Evolutionary conservation across 1,140 invertebrate genomes (phyloP), one percentile per base, ranked within the genome.

Genomic region (Lutraria rhynchaena): DNA sequence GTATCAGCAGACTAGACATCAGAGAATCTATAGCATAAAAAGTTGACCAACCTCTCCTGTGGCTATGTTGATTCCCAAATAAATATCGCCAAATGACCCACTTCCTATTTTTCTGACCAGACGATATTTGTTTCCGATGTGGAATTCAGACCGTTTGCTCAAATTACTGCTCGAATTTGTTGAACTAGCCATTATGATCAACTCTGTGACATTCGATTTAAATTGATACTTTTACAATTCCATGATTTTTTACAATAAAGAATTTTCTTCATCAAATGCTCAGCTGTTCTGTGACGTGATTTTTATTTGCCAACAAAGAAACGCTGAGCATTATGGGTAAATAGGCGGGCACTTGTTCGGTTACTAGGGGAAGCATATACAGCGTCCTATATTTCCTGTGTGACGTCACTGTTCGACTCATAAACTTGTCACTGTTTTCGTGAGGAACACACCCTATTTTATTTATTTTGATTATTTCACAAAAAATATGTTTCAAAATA

Each of bases 11-110:
- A n/a, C n/a, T n/a, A n/a, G n/a, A n/a, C n/a, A n/a, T n/a, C n/a
- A n/a, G n/a, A n/a, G n/a, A n/a, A n/a, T n/a, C n/a, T n/a, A n/a
- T n/a, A n/a, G n/a, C n/a, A n/a, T n/a, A n/a, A n/a, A n/a, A n/a
- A n/a, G n/a, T n/a, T n/a, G n/a, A 82, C 89, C 94, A 94, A 96
- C 98, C 95, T 92, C 98, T 85, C 96, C 97, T 65, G 87, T 89
- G 58, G 85, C 84, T 74, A 86, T 86, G 77, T 90, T 89, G 63
- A 89, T 87, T 60, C 97, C 98, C 92, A 99, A 93, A 94, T 99
- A 99, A 93, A 99, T 99, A 93, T 99, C 98, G 88, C 98, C 98
- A 93, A 99, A 99, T 51, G 98, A 99, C 84, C 98, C 98, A 91
- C 97, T 98, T 84, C 98, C 98, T 92, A 99, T 99, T 95, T 99